Base-by-base conservation (phyloP, 2,113 vertebrate genomes). In the Protomyctophum bolini region DNA sequence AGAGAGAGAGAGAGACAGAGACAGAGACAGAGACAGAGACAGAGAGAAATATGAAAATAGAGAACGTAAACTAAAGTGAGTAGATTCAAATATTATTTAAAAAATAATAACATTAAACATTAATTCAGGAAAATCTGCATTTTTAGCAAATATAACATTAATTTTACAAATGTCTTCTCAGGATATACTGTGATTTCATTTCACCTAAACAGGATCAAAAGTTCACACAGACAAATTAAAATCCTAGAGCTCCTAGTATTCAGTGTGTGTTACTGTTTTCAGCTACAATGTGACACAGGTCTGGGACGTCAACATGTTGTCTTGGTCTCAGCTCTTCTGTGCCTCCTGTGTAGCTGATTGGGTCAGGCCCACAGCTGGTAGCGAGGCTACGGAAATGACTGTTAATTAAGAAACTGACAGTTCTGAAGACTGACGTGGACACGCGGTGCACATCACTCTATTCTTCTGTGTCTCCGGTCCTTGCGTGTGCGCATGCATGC, bases 1-100 rank as follows among this genome's bases (percentile, higher is more conserved):
- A 58, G 55, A 57, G 55, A 14, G 52, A 12, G 52, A 12, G 11
- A 7, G n/a, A 14, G 11, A 51, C 8, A 45, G 3, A 1, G 65
- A 8, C 14, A 41, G 11, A 57, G 55, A 57, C n/a, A 7, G 15
- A 15, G n/a, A 15, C 4, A 57, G n/a, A 94, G 92, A 94, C 92
- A 92, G 64, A 93, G 93, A 88, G 91, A 91, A 6, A 15, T 14
- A 28, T n/a, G n/a, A 57, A 21, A 9, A 21, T 6, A 57, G 14
- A 92, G 29, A 93, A 94, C 89, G 86, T 89, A 87, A n/a, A n/a
- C 21, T 21, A 21, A 90, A 87, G 89, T 83, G 90, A 92, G 90
- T 94, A 94, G 33, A 95, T 95, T 95, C 94, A 96, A 95, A 95
- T 95, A 95, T 93, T 93, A 94, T 92, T 92, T 91, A 90, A 90